Conservation (phyloP, 2,113 vertebrate species). For the Greenwoodochromis staneri region DNA sequence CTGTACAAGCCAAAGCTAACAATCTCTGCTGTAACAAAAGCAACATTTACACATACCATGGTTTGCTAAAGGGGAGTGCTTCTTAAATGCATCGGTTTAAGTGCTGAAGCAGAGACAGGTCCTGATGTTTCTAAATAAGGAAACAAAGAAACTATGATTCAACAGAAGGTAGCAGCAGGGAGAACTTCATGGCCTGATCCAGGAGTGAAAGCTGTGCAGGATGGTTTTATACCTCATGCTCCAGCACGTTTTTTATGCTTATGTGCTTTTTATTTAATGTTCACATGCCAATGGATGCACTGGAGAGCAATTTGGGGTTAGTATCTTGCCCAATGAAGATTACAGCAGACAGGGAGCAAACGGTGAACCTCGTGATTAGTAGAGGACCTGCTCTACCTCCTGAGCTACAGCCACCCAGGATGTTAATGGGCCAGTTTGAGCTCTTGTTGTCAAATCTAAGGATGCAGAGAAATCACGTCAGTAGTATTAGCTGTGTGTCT, state of each 20-base stretch:
- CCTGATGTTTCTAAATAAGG: neutral
- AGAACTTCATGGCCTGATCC: neutral
- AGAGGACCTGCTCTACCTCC: neutral
- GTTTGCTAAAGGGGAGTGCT: neutral
- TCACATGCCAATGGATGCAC: neutral
- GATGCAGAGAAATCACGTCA: neutral
- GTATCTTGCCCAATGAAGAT: fast-evolving
- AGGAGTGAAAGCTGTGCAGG: neutral
- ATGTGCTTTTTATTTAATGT: neutral
- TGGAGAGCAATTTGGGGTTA: neutral
- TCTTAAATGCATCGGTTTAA: neutral
- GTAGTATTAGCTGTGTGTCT: neutral
- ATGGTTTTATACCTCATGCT: neutral
- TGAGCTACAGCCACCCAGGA: neutral
- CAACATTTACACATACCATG: neutral
- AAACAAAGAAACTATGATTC: neutral
- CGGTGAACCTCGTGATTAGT: neutral
- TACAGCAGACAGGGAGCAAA: neutral
- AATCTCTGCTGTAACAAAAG: neutral
- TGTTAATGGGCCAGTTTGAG: neutral
- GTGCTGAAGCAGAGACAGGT: neutral
- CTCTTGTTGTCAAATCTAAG: neutral
- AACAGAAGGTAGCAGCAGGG: neutral
- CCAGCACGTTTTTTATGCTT: neutral
- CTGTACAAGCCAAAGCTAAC: neutral